Evolutionary conservation across 2,797 vertebrate species (phyloP).

Genomic region (Macroramphosus scolopax): DNA sequence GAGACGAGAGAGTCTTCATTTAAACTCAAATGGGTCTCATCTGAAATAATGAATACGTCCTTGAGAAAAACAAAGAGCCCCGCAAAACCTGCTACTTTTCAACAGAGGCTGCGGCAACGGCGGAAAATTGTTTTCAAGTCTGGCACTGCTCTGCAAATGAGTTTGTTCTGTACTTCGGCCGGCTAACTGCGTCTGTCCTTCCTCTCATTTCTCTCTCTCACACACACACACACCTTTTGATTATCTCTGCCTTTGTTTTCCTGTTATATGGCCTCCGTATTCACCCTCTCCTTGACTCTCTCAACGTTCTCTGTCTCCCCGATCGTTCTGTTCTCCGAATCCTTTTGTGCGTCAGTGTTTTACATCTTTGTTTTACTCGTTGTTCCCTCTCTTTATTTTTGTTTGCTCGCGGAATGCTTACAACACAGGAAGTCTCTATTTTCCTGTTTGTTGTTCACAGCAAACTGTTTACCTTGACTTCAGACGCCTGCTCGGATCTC

Average conservation of each 20-base stretch:
- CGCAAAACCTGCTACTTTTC: conserved; percentile 70
- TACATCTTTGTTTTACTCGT: conserved; percentile 65
- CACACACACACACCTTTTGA: conserved; percentile 32
- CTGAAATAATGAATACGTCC: conserved; percentile 86
- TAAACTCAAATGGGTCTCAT: conserved; percentile 80
- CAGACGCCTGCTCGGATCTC: conserved; percentile 9
- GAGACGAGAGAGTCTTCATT: conserved; percentile 76
- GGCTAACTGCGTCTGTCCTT: conserved; percentile 64
- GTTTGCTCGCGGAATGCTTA: conserved; percentile 44
- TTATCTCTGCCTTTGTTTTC: conserved; percentile 64
- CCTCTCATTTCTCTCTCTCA: conserved; percentile 63
- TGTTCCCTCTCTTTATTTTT: conserved; percentile 49
- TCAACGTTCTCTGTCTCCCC: conserved; percentile 38
- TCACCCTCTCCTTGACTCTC: conserved; percentile 69
- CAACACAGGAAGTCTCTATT: conserved; percentile 41
- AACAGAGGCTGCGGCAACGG: conserved; percentile 71
- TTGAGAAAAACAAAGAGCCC: conserved; percentile 83
- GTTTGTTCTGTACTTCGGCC: conserved; percentile 75
- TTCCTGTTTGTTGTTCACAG: conserved; percentile 24
- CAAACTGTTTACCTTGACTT: conserved; percentile 62
- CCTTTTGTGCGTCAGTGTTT: conserved; percentile 53
- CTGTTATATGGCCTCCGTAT: conserved; percentile 66
- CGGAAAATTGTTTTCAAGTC: conserved; percentile 84
- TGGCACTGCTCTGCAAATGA: conserved; percentile 75
- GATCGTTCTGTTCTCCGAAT: conserved; percentile 38